Evolutionary conservation across 2,797 vertebrate genomes (phyloP), one percentile per base, ranked within the genome.

Genomic region (Anguilla marmorata): DNA sequence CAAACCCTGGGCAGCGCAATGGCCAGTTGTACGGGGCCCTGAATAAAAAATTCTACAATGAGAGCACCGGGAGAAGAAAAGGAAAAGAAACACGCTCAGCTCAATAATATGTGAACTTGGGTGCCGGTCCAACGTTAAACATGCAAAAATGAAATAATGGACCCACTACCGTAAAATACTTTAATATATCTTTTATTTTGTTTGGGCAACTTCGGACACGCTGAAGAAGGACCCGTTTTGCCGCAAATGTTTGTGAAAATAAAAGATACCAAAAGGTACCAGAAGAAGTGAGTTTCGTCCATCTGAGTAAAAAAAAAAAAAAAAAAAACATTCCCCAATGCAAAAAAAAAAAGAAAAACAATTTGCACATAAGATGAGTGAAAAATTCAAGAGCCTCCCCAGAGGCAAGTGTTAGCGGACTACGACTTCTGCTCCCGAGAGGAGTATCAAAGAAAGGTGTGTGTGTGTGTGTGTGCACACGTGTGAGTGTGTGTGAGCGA

Each of bases 281-380:
- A 3, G 14, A 41, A 58, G 50, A 14, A 54, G 0, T 1, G 37
- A 69, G 50, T 87, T 86, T 76, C 1, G 88, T 90, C 50, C 14
- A 89, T 90, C 54, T 88, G 54, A 56, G 30, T 85, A 86, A 79
- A 52, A 86, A 74, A 63, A 79, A 72, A 12, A 56, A 56, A 56
- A 11, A 54, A 63, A 63, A 1, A 9, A 37, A 14, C 37, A 4
- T 89, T 87, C 84, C 76, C 58, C 79, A 86, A 88, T 85, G 2
- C 30, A 33, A 89, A 91, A 91, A 91, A 90, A 74, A 87, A 87
- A 92, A 89, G 50, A 88, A 24, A 9, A 24, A 9, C 87, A 69
- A 93, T 94, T 92, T 88, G 89, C 84, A 93, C 92, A 95, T 95
- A 90, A 93, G 93, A 95, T 90, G 7, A 91, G 41, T 69, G 52